Base-by-base conservation (phyloP, 1,140 invertebrate species). In the Hyposmocoma kahamanoa region DNA sequence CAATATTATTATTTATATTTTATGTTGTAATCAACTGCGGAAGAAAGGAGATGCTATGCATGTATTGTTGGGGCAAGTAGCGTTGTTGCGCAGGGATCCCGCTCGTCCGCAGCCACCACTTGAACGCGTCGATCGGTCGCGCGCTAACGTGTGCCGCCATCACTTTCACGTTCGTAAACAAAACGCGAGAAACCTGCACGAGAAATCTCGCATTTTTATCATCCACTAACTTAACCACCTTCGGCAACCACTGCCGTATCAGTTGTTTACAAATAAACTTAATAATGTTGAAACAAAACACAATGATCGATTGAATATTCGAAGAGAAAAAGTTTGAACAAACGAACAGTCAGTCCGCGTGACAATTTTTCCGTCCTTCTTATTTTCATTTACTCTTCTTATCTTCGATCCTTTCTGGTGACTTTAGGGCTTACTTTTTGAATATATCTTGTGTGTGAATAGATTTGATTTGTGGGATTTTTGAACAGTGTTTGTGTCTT, bases 111-210 rank as follows among this genome's bases (percentile, higher is more conserved):
- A n/a, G 28, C 22, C 53, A 52, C 43, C 75, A 80, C 62, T 81
- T 60, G 61, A 50, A 66, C 57, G 67, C 62, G 59, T 51, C 43
- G 56, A 44, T 54, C 53, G 49, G 67, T 50, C 60, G 76, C 65
- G 74, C 53, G 63, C 67, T 42, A 73, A 80, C 77, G 80, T 74
- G 65, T 65, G 52, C 59, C 39, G 52, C 44, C 30, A 51, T 58
- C 67, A 80, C 78, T 82, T 81, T 82, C 81, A 72, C 69, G 66
- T 62, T 66, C 53, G 57, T 59, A 70, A 47, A 53, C 41, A 73
- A 72, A 70, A 66, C 66, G 62, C 67, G 67, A 72, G 72, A 70
- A 74, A 70, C 47, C 54, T 57, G 45, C 50, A 52, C 56, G 59
- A 72, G 72, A 79, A 71, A 73, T 69, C 60, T 63, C 42, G 43